Evolutionary conservation across 2,888 invertebrate genomes (phyloP).

Genomic region (Spicauda simplicius): DNA sequence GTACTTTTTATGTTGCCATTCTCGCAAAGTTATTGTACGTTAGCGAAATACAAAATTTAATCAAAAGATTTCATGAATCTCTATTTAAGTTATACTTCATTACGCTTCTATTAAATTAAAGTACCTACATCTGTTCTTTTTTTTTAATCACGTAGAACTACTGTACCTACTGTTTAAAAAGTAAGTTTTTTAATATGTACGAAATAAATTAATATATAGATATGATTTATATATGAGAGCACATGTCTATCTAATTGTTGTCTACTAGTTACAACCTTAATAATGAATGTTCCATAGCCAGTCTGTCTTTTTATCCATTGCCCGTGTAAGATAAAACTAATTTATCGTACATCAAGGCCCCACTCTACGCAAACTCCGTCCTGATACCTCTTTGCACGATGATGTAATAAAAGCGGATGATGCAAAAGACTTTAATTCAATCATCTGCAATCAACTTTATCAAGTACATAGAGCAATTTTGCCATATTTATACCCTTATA

Average conservation of each 20-base stretch:
- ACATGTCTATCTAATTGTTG: not conserved
- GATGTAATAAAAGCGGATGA: slow-evolving; percentile 66
- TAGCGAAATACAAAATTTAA: too few species aligned
- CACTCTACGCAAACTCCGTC: slow-evolving; percentile 22
- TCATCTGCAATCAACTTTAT: slow-evolving; percentile 48
- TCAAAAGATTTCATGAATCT: too few species aligned
- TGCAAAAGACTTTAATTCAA: slow-evolving; percentile 62
- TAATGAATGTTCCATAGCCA: slow-evolving; percentile 3
- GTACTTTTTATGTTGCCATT: too few species aligned
- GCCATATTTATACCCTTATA: not conserved
- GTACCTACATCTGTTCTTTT: too few species aligned
- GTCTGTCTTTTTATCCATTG: not conserved
- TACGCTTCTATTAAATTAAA: too few species aligned
- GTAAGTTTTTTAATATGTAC: too few species aligned
- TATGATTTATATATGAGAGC: too few species aligned
- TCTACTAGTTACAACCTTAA: not conserved
- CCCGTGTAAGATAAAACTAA: slow-evolving; percentile 24
- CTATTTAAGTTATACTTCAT: too few species aligned
- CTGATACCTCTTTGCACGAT: slow-evolving; percentile 44
- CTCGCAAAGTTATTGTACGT: too few species aligned
- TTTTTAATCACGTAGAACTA: too few species aligned
- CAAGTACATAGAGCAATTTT: slow-evolving; percentile 21
- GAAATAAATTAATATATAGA: too few species aligned
- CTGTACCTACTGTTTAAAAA: too few species aligned
- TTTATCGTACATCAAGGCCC: slow-evolving; percentile 42